phyloP scores from a whole-genome alignment of 2,113 vertebrate species.

The Centropus bengalensis region DNA sequence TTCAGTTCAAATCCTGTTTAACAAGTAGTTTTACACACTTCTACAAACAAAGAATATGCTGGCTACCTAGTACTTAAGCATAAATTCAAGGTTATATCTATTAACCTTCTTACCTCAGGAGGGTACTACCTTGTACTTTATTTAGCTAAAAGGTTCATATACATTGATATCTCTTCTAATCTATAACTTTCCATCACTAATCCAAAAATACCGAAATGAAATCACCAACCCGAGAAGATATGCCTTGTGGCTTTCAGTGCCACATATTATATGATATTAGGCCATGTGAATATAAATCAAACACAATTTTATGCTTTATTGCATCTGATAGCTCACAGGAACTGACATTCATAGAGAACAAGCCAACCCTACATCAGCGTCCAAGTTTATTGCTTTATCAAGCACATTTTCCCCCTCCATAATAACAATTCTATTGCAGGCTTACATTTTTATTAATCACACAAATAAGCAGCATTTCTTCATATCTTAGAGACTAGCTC shows the following conservation, averaged over 20 bases:
- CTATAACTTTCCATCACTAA: conserved; percentile 16
- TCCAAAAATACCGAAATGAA: conserved; percentile 24
- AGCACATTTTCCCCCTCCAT: background rate
- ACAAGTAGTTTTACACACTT: background rate
- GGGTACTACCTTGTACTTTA: background rate
- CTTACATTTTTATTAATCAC: background rate
- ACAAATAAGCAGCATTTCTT: background rate
- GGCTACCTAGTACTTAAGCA: background rate
- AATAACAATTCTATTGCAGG: background rate
- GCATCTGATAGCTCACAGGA: conserved; percentile 18
- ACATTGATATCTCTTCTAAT: conserved; percentile 26
- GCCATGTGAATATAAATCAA: conserved; percentile 9
- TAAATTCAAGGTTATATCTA: conserved; percentile 9
- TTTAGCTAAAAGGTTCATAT: conserved; percentile 14
- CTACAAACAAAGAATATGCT: background rate
- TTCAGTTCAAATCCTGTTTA: background rate
- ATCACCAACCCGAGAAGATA: background rate
- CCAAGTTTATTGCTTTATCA: background rate
- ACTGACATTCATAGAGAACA: background rate
- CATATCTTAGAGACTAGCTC: background rate
- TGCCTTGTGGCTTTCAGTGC: background rate
- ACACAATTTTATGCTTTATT: conserved; percentile 39
- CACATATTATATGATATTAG: background rate
- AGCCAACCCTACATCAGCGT: background rate
- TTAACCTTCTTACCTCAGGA: background rate